Percentiles rank a stretch among this genome's conserved stretches.
Conservation (phyloP, 2,113 vertebrate genomes). For the Laterallus jamaicensis region DNA sequence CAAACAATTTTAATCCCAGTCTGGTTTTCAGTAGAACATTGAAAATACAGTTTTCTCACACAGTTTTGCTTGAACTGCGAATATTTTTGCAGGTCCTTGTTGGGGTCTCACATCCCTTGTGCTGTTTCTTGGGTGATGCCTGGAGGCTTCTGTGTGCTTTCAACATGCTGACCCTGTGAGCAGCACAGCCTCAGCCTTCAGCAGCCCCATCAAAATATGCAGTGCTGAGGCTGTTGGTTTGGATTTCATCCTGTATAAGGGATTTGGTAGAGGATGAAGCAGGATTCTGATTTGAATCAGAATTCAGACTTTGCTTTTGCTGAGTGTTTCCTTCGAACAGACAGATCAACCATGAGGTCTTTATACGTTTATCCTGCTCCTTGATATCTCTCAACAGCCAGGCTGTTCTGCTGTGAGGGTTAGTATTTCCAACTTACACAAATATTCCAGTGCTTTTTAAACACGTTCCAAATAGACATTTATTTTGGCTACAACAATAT, state of each 20-base stretch:
- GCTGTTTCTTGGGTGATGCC: background rate
- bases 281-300: background rate
- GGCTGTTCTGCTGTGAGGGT: background rate
- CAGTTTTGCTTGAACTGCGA: background rate
- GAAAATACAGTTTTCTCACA: background rate
- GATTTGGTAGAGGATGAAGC: background rate
- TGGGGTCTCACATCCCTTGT: background rate
- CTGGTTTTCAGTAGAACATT: background rate
- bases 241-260: background rate
- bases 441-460: conserved; percentile 56
- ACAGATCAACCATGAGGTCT: background rate
- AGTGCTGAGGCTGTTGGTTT: background rate
- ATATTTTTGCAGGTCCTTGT: background rate
- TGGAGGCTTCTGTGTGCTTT: background rate
- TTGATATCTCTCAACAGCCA: background rate
- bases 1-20: background rate
- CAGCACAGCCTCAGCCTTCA: background rate
- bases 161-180: background rate
- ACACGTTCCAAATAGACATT: conserved; percentile 71
- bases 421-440: conserved; percentile 58
- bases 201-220: background rate
- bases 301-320: background rate
- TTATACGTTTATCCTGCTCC: background rate
- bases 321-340: background rate
- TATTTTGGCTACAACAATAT: conserved; percentile 71